Percentiles rank a stretch among this genome's conserved stretches.
Evolutionary conservation across 2,113 vertebrate species (phyloP).

Genomic region (Vombatus ursinus): DNA sequence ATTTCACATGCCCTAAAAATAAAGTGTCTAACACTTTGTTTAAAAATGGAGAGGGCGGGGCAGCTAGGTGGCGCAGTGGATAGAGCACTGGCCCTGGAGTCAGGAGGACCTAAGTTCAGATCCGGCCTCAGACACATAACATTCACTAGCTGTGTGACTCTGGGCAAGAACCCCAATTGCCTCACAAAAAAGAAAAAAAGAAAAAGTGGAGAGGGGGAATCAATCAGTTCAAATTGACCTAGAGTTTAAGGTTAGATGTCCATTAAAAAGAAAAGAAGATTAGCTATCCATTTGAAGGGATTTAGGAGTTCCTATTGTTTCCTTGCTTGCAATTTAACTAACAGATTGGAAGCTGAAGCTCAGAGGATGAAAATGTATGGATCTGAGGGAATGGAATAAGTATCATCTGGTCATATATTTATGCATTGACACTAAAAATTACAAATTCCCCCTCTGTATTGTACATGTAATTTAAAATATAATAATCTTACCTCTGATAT

Average conservation of each 20-base stretch:
- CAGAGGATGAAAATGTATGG: slow-evolving; percentile 39
- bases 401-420: neutral
- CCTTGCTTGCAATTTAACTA: neutral
- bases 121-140: too few relatives aligned
- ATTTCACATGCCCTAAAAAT: slow-evolving; percentile 35
- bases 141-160: too few relatives aligned
- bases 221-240: slow-evolving; percentile 17
- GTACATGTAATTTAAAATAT: slow-evolving; percentile 22
- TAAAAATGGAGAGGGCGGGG: neutral
- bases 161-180: too few relatives aligned
- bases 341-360: slow-evolving; percentile 50
- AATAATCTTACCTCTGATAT: slow-evolving; percentile 39
- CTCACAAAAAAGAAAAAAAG: too few relatives aligned
- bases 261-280: slow-evolving; percentile 46
- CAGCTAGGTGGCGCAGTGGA: too few relatives aligned
- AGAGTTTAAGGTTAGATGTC: slow-evolving; percentile 24
- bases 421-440: slow-evolving; percentile 1
- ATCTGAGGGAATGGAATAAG: neutral
- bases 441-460: slow-evolving; percentile 45
- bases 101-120: too few relatives aligned
- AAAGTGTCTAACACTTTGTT: slow-evolving; percentile 3
- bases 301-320: slow-evolving; percentile 36
- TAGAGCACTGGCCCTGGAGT: too few relatives aligned
- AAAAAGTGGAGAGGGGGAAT: neutral
- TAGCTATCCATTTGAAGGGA: slow-evolving; percentile 36